A percentile compares a stretch with the other conserved stretches of the same genome.
phyloP scores from a whole-genome alignment of 2,113 vertebrate species.

The Syrmaticus mikado region DNA sequence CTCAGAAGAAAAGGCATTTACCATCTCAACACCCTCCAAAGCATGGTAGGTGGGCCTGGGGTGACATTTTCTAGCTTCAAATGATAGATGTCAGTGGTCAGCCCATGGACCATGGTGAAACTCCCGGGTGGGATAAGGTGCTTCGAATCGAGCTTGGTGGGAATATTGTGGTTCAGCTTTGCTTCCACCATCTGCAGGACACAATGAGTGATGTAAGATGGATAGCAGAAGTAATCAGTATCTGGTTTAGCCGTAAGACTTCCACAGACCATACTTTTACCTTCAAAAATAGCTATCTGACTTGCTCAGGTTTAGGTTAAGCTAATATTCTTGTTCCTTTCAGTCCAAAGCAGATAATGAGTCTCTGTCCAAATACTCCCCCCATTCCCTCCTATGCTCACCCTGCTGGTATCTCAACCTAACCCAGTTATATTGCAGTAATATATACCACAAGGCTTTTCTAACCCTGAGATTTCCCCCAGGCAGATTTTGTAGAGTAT shows the following conservation, averaged over 20 bases:
- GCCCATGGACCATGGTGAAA: accelerated
- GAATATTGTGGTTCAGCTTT: neutral
- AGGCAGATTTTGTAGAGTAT: neutral
- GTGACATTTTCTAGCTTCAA: neutral
- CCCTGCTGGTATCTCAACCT: neutral
- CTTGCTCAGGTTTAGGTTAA: neutral
- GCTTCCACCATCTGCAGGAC: neutral
- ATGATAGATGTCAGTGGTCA: neutral
- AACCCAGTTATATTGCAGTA: neutral
- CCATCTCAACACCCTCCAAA: neutral
- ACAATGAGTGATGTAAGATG: neutral
- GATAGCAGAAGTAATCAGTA: accelerated
- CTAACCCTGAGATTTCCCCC: neutral
- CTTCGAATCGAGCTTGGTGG: accelerated
- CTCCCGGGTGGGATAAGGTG: neutral
- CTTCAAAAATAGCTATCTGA: neutral
- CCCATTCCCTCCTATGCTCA: neutral
- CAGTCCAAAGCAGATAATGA: neutral
- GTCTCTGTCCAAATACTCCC: neutral
- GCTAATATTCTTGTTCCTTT: neutral
- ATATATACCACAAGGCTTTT: neutral
- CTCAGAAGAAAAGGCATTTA: neutral
- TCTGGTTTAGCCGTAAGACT: accelerated
- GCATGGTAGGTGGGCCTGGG: neutral
- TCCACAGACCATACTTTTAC: neutral